A percentile compares a stretch with the other conserved stretches of the same genome.
Conservation (phyloP, 2,797 vertebrate genomes). For the Cynodonichthys magdalenae region DNA sequence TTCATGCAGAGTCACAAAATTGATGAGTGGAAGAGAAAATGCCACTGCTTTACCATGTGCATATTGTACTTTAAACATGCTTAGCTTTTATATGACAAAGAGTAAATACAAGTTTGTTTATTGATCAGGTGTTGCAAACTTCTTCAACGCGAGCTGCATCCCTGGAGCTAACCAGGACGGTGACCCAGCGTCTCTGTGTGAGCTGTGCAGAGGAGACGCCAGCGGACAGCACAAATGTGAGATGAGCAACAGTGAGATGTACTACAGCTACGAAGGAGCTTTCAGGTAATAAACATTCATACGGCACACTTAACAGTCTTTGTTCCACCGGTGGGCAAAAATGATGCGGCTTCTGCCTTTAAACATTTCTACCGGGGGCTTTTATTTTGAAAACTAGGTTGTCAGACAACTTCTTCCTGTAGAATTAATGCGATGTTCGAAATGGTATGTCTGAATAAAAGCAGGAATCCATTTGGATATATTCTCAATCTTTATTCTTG, state of each 20-base stretch:
- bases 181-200: constrained; percentile 83
- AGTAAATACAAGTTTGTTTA: constrained; percentile 6
- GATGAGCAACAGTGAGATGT: constrained; percentile 77
- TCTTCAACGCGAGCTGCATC: constrained; percentile 90
- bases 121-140: constrained; percentile 85
- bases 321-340: too few species aligned
- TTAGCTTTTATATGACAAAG: neutral
- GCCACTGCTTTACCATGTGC: neutral
- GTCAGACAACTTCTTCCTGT: too few species aligned
- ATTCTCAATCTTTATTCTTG: too few species aligned
- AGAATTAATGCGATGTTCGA: too few species aligned
- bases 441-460: too few species aligned
- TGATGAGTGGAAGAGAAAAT: too few species aligned
- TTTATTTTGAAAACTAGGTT: too few species aligned
- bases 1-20: too few species aligned
- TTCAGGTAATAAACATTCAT: constrained; percentile 85
- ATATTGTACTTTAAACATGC: neutral
- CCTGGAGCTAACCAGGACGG: constrained; percentile 80
- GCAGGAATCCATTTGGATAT: too few species aligned
- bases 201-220: constrained; percentile 83
- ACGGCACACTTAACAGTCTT: neutral
- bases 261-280: constrained; percentile 89
- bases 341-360: too few species aligned
- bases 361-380: too few species aligned
- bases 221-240: constrained; percentile 78